phyloP scores from a whole-genome alignment of 2,888 invertebrate genomes.

The Scelioninae gen. 2 region DNA sequence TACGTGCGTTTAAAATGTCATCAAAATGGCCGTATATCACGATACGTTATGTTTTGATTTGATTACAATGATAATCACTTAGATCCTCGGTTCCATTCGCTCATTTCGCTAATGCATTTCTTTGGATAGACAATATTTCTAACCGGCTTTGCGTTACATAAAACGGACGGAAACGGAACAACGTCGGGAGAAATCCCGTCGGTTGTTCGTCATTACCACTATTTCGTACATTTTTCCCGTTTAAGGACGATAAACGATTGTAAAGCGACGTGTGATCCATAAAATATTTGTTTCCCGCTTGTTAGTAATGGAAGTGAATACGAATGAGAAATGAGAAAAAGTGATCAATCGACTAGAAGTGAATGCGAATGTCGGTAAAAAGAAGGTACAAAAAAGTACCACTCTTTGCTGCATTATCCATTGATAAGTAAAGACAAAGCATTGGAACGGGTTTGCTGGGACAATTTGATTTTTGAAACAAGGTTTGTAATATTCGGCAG shows the following conservation, averaged over 20 bases:
- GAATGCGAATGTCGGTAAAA: too few species aligned
- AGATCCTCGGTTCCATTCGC: slow-evolving; percentile 1
- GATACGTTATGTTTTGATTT: slow-evolving; percentile 24
- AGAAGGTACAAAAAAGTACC: too few species aligned
- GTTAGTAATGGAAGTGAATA: neutral
- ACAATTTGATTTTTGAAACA: too few species aligned
- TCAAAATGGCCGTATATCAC: slow-evolving; percentile 8
- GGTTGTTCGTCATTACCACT: slow-evolving; percentile 24
- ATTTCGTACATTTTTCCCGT: slow-evolving; percentile 28
- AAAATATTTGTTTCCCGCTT: slow-evolving; percentile 12
- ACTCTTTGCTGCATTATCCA: too few species aligned
- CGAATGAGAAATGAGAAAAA: neutral
- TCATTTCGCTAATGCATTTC: slow-evolving; percentile 28
- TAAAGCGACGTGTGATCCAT: neutral
- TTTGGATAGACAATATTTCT: slow-evolving; percentile 8
- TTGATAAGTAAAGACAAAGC: too few species aligned
- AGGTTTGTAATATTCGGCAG: too few species aligned
- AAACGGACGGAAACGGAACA: slow-evolving; percentile 1
- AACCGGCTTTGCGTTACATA: slow-evolving; percentile 11
- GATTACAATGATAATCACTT: slow-evolving; percentile 30
- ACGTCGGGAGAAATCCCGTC: slow-evolving; percentile 23
- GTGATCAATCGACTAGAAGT: slow-evolving; percentile 1
- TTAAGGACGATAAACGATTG: slow-evolving; percentile 5
- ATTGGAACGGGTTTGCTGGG: too few species aligned
- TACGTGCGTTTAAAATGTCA: slow-evolving; percentile 10